These are phyloP conservation scores for Chaetodon trifascialis DNA, from an alignment of 2,113 vertebrate genomes.

Conservation along the genomic window DNA sequence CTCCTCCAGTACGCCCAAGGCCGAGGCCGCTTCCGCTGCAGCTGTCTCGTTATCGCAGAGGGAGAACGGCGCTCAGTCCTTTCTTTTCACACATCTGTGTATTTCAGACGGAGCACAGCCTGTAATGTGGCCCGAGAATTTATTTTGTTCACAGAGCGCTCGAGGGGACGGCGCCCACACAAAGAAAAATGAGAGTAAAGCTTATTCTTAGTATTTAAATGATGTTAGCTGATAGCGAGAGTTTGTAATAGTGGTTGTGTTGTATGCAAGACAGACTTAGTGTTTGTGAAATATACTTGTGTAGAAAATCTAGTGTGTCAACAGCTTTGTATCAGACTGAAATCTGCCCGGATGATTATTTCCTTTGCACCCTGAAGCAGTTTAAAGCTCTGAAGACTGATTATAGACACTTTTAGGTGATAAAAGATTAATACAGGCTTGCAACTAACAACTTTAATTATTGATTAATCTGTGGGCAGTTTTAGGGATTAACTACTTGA, in stretches of 20 bases:
- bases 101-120: slow-evolving; percentile 13
- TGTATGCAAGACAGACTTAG: slow-evolving; percentile 70
- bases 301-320: slow-evolving; percentile 66
- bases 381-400: background rate
- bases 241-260: slow-evolving; percentile 76
- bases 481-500: background rate
- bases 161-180: slow-evolving; percentile 19
- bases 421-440: background rate
- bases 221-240: slow-evolving; percentile 69
- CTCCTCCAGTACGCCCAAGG: slow-evolving; percentile 16
- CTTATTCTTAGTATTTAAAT: slow-evolving; percentile 64
- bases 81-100: slow-evolving; percentile 44
- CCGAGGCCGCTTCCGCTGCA: slow-evolving; percentile 7
- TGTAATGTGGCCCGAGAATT: slow-evolving; percentile 20
- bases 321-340: slow-evolving; percentile 53
- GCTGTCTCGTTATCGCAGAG: slow-evolving; percentile 40
- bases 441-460: background rate
- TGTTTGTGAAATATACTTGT: slow-evolving; percentile 75
- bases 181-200: slow-evolving; percentile 26
- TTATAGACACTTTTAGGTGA: background rate
- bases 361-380: background rate
- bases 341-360: slow-evolving; percentile 18
- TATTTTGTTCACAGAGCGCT: slow-evolving; percentile 25
- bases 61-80: background rate
- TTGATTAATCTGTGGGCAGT: background rate